Evolutionary conservation across 2,797 vertebrate species (phyloP), one percentile per base, ranked within the genome.

Genomic region (Peromyscus aztecus): DNA sequence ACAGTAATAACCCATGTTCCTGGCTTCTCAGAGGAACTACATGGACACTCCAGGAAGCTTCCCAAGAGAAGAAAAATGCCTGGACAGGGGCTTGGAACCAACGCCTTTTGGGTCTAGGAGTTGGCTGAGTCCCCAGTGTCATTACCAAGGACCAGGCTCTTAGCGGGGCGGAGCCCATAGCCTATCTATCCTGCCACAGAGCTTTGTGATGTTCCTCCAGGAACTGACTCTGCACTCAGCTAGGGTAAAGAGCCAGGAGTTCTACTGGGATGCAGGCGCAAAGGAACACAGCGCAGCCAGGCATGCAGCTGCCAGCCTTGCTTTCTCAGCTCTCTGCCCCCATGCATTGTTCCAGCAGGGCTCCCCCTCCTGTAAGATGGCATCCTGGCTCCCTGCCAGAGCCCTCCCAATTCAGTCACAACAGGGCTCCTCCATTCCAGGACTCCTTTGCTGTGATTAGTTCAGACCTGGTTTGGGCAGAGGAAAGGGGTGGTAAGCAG

Each of bases 401-500:
- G 57, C 71, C 95, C 55, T 65, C 61, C 84, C 63, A 49, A 3
- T 1, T 88, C 24, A 13, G 8, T 19, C 49, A n/a, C 61, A 17
- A 37, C 37, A 19, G 67, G 52, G 31, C 21, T 78, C 43, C 43
- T 91, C 67, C 34, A 31, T 73, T 84, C 84, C 69, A 4, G 37
- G 24, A 3, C 46, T 67, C 29, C 67, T 95, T 65, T 27, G 43
- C 86, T 94, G 43, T 87, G 59, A 87, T 89, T 40, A 76, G 2
- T 63, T 91, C 76, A 93, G 82, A 95, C n/a, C 34, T 80, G 59
- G 78, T 57, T 46, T 89, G 67, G 63, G 63, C 43, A 80, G 78
- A 84, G 52, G 14, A 23, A 63, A 81, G 23, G 23, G 2, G 0
- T 59, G 52, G 75, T 63, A 81, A 71, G 77, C 27, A 90, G 61